These are phyloP conservation scores for Hipparchia semele DNA, from an alignment of 2,888 invertebrate species.

Conservation along the genomic window DNA sequence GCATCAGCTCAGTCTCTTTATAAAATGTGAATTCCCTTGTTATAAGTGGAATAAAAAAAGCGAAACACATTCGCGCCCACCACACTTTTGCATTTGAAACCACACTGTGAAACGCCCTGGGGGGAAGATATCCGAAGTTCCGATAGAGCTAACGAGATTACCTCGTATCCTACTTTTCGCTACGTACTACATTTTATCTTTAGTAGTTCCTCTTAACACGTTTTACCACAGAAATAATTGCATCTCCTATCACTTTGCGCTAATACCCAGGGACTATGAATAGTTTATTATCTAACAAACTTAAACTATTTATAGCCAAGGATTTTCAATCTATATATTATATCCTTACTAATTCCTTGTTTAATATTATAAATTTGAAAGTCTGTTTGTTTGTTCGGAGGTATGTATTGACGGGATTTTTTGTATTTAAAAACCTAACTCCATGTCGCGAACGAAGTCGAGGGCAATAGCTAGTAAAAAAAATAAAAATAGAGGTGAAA, in stretches of 20 bases:
- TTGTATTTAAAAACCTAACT: too few species aligned
- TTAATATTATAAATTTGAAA: too few species aligned
- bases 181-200: constrained; percentile 14
- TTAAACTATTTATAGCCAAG: neutral
- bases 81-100: constrained; percentile 8
- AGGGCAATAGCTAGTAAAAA: too few species aligned
- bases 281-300: neutral
- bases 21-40: too few species aligned
- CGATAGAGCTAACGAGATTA: constrained; percentile 15
- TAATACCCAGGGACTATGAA: neutral
- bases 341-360: too few species aligned
- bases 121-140: constrained; percentile 17
- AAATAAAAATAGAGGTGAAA: too few species aligned
- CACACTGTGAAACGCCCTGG: constrained; percentile 13
- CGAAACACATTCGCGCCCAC: neutral
- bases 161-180: constrained; percentile 18
- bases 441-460: too few species aligned
- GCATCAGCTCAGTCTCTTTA: too few species aligned
- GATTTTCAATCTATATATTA: too few species aligned
- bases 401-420: too few species aligned
- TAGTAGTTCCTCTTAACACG: constrained; percentile 5
- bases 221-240: constrained; percentile 14
- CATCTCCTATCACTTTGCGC: constrained; percentile 8
- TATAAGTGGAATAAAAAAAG: neutral
- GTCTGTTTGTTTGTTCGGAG: too few species aligned